Conservation (phyloP, 2,888 invertebrate genomes). For the Anagyrus pseudococci region DNA sequence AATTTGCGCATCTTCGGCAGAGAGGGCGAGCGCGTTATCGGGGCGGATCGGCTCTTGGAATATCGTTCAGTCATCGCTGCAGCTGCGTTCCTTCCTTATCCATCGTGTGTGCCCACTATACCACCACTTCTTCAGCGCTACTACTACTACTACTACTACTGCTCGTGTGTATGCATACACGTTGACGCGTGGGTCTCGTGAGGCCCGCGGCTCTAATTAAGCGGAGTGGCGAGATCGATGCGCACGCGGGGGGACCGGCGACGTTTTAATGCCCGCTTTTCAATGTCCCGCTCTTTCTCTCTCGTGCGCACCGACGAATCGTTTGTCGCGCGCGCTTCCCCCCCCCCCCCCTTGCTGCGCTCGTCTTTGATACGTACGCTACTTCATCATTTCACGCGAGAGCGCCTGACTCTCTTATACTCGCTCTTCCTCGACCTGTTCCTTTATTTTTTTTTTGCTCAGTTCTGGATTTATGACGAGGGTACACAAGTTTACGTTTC, state of each 20-base stretch:
- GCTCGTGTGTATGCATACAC: not conserved
- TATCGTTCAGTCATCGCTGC: slow-evolving; percentile 30
- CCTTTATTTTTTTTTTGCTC: no score
- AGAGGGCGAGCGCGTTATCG: slow-evolving; percentile 20
- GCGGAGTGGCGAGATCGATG: slow-evolving; percentile 14
- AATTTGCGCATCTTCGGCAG: not conserved
- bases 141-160: not conserved
- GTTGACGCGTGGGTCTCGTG: not conserved
- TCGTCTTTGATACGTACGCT: no score
- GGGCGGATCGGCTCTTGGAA: slow-evolving; percentile 15
- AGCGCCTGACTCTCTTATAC: no score
- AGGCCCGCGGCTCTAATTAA: slow-evolving; percentile 17
- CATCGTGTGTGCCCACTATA: slow-evolving; percentile 1
- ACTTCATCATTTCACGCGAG: no score
- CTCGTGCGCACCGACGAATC: no score
- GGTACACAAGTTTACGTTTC: no score
- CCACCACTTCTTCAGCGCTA: not conserved
- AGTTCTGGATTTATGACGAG: no score
- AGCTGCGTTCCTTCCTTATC: no score
- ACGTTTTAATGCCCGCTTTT: slow-evolving; percentile 16
- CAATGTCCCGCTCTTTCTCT: no score
- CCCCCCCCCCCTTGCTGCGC: no score
- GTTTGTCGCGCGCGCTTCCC: slow-evolving; percentile 1
- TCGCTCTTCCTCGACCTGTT: no score
- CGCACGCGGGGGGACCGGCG: not conserved